Base-by-base conservation (phyloP, 2,797 vertebrate genomes). In the Tamandua tetradactyla region DNA sequence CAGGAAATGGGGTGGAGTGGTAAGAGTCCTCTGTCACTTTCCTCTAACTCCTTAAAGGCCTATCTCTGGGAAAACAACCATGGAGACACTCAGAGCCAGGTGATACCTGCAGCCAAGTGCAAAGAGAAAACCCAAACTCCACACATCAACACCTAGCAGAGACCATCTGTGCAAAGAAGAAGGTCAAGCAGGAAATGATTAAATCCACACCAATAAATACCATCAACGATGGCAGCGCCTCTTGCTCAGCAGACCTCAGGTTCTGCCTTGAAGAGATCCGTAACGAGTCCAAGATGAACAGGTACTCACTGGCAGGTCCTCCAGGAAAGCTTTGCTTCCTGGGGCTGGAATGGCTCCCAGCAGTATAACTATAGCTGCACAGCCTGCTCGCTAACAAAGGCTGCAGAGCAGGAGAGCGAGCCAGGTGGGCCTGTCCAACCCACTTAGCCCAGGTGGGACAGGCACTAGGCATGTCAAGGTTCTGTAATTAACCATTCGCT, bases 381-480 rank as follows among this genome's bases (percentile, higher is more conserved):
- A 91, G 44, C 72, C 91, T 80, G 8, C 66, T 96, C 85, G 0
- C 0, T 94, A 76, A 95, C 94, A 94, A 80, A 72, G 90, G 59
- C 95, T 92, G n/a, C 75, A 69, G 57, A 66, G 2, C 27, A n/a
- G 35, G 52, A 72, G 2, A 44, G 35, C 0, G 0, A 25, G 93
- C 95, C 97, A 96, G 95, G 92, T 96, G 96, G 78, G 7, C 68
- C 93, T 96, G 96, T 96, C 96, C 92, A 76, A 94, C 84, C 92
- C 68, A 74, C 93, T 97, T 96, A 95, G 95, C 90, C 83, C 97
- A 97, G 92, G 90, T 95, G 93, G 94, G 95, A 96, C 92, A 96
- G 89, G 71, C 97, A 71, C 90, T 69, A 57, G 87, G 97, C 96
- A 95, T 81, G 97, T 96, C 96, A 89, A 96, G 94, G 47, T 97